Evolutionary conservation across 2,113 vertebrate genomes (phyloP).

Genomic region (Donacobius atricapilla): DNA sequence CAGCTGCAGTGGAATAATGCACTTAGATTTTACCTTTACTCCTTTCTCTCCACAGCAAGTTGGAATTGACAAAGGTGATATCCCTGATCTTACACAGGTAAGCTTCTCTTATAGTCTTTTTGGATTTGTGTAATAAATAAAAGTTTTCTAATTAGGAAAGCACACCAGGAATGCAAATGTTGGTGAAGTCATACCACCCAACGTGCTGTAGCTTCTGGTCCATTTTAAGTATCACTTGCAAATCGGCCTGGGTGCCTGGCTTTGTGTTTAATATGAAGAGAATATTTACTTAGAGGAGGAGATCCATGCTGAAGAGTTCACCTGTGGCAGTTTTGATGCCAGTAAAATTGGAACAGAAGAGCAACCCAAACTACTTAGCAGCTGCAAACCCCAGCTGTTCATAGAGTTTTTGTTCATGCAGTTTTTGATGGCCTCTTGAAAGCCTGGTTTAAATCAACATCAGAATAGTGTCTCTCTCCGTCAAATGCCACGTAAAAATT

Average conservation of each 20-base stretch:
- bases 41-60: conserved; percentile 85
- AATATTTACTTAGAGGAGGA: background rate
- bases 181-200: background rate
- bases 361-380: background rate
- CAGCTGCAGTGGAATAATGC: background rate
- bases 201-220: background rate
- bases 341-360: background rate
- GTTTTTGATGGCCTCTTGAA: background rate
- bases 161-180: background rate
- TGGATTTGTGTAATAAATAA: background rate
- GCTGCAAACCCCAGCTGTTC: background rate
- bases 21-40: background rate
- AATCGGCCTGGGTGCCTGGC: background rate
- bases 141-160: background rate
- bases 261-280: background rate
- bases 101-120: conserved; percentile 28
- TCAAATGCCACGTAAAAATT: background rate
- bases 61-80: conserved; percentile 98
- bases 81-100: conserved; percentile 98
- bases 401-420: background rate
- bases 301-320: background rate
- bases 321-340: background rate
- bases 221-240: background rate
- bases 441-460: background rate
- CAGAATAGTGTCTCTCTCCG: background rate